Conservation (phyloP, 2,888 invertebrate species). For the Cenopis cana region DNA sequence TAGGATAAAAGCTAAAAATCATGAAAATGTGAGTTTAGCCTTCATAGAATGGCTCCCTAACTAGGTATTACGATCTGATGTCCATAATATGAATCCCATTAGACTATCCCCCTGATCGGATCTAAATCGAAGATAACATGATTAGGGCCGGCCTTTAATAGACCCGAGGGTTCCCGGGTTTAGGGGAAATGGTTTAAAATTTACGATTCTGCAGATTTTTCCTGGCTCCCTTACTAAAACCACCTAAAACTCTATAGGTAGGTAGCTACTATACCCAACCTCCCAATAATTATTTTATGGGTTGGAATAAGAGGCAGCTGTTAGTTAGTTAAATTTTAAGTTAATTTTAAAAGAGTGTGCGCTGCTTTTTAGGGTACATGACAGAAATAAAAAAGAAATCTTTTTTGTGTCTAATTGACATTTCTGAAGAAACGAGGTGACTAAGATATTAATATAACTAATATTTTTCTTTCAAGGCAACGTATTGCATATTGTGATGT, state of each 20-base stretch:
- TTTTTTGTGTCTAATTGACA: neutral
- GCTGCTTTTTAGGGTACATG: too few relatives aligned
- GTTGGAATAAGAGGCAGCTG: too few relatives aligned
- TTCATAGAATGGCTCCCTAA: neutral
- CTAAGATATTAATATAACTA: too few relatives aligned
- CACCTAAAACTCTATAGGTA: neutral
- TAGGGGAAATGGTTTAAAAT: conserved; percentile 16
- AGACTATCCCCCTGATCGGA: conserved; percentile 11
- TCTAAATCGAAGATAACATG: conserved; percentile 29
- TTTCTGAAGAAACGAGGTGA: conserved; percentile 1
- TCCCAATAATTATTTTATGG: too few relatives aligned
- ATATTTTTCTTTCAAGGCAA: neutral
- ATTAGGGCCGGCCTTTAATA: conserved; percentile 19
- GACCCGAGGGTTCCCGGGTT: neutral
- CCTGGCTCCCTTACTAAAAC: neutral
- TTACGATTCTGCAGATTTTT: conserved; percentile 11
- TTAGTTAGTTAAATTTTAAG: too few relatives aligned
- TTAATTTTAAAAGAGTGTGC: too few relatives aligned
- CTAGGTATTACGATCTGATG: neutral
- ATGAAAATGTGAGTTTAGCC: neutral
- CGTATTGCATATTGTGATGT: neutral
- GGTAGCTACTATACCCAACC: neutral
- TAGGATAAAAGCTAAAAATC: neutral
- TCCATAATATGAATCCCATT: conserved; percentile 12
- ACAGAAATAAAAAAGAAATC: too few relatives aligned